Conservation (phyloP, 2,113 vertebrate species). For the Pedetes capensis region DNA sequence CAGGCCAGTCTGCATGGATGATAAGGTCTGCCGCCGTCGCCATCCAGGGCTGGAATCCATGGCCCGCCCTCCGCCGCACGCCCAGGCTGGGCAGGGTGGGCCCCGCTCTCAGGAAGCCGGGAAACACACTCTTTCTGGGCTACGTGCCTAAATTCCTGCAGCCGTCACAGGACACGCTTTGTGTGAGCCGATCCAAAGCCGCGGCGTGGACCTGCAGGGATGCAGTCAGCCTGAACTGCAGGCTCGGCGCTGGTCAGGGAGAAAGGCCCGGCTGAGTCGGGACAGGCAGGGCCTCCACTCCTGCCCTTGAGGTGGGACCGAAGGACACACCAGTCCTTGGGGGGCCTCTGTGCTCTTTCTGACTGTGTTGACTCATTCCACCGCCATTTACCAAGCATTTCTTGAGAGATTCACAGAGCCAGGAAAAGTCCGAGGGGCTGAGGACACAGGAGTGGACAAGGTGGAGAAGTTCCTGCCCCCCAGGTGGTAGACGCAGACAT, state of each 20-base stretch:
- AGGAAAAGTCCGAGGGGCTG: not conserved
- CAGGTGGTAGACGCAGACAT: not conserved
- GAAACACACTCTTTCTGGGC: slow-evolving; percentile 86
- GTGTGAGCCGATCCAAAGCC: slow-evolving; percentile 79
- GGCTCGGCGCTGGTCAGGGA: not conserved
- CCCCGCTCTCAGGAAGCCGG: slow-evolving; percentile 79
- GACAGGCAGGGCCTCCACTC: not conserved
- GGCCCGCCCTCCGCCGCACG: not conserved
- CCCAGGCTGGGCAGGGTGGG: slow-evolving; percentile 79
- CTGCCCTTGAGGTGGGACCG: not conserved
- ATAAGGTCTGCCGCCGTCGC: not conserved
- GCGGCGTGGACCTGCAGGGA: slow-evolving; percentile 70
- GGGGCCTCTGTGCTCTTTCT: not conserved
- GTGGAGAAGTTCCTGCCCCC: not conserved
- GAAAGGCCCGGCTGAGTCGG: not conserved
- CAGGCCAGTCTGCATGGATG: not conserved
- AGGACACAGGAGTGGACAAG: not conserved
- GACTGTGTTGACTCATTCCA: not conserved
- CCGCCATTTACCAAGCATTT: not conserved
- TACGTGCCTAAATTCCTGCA: slow-evolving; percentile 86
- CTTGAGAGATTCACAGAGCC: not conserved
- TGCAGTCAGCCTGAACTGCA: not conserved
- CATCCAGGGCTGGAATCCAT: not conserved
- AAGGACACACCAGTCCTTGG: not conserved
- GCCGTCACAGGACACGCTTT: slow-evolving; percentile 85